Evolutionary conservation across 2,113 vertebrate genomes (phyloP), one percentile per base, ranked within the genome.

Genomic region (Microtus oregoni): DNA sequence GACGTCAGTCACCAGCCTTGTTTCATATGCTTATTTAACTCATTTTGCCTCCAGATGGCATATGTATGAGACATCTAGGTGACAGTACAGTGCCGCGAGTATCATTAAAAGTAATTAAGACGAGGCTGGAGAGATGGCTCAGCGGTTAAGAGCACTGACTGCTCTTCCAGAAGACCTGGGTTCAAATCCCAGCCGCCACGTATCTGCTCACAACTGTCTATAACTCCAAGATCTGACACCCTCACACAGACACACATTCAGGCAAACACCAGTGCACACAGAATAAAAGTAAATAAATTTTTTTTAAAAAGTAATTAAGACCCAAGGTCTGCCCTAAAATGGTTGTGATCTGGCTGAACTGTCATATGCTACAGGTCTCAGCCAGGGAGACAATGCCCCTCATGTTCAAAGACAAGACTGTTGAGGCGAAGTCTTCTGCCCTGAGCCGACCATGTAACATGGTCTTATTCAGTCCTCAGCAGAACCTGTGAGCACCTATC

Each of bases 81-180:
- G 32, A 65, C 91, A 26, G 47, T 41, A 41, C 75, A 24, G 50
- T 28, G 44, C 67, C 52, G 19, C 38, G 30, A 52, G 65, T 55
- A n/a, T 85, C 20, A 1, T 92, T 85, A 83, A 83, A 94, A 72
- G 77, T 65, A 65, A 89, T 78, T 61, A 86, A 73, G 83, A 90
- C 35, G 58, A 58, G 58, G 58, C 58, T 58, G 58, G 58, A 58
- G 58, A 58, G 58, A 20, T 58, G 58, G 58, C 19, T 58, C 58
- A 20, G 19, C 0, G 58, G 58, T 20, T 58, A 58, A 58, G 58
- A 58, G 58, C 58, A 58, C 58, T 58, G 55, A 58, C 55, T 58
- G 55, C 55, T 6, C 55, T 58, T 58, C 55, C 55, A 58, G 55
- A 58, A 58, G 17, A 20, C 55, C 55, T 58, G 55, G 55, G 55